These are phyloP conservation scores for Crotalus viridis DNA, from an alignment of 2,113 vertebrate genomes.

Conservation along the genomic window DNA sequence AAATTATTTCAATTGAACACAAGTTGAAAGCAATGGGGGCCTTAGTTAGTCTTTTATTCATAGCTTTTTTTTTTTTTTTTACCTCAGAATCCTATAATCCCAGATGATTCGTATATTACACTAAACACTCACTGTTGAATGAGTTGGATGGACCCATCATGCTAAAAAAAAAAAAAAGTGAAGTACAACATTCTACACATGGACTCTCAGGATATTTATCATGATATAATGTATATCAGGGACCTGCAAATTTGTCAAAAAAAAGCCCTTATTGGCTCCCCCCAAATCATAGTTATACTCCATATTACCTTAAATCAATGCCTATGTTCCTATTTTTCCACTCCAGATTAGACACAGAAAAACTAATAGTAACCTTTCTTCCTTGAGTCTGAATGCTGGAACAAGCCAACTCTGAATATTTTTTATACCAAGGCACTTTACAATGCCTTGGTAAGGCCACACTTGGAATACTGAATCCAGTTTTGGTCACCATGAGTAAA, in stretches of 20 bases:
- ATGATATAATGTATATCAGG: background rate
- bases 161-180: background rate
- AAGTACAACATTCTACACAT: background rate
- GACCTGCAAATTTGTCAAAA: background rate
- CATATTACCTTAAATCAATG: background rate
- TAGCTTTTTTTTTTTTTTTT: too few species aligned
- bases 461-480: too few species aligned
- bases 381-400: slow-evolving; percentile 51
- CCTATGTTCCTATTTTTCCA: background rate
- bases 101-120: background rate
- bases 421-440: too few species aligned
- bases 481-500: too few species aligned
- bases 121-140: background rate
- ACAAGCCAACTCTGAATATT: slow-evolving; percentile 46
- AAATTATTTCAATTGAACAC: background rate
- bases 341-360: background rate
- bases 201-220: background rate
- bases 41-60: background rate
- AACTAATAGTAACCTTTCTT: slow-evolving; percentile 8
- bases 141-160: background rate
- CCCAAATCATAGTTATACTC: background rate
- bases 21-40: background rate
- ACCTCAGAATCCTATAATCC: background rate
- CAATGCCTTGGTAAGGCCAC: too few species aligned
- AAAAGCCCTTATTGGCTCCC: too few species aligned